Evolutionary conservation across 1,140 invertebrate genomes (phyloP).

Genomic region (Drosophila malerkotliana): DNA sequence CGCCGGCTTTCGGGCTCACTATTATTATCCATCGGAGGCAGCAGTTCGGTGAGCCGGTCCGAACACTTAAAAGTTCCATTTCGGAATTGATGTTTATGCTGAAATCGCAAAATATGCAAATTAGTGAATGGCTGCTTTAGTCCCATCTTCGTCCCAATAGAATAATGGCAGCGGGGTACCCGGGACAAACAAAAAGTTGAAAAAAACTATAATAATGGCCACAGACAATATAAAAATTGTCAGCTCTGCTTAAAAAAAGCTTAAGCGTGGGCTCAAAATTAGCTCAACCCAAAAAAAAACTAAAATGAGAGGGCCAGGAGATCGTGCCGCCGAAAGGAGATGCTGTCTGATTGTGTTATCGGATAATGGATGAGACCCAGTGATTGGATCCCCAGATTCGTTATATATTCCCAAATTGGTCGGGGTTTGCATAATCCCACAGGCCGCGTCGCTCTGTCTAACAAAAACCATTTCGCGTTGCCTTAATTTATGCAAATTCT

Average conservation of each 20-base stretch:
- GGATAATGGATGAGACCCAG: slow-evolving; percentile 24
- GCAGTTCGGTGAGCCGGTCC: slow-evolving; percentile 64
- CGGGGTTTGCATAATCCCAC: slow-evolving; percentile 45
- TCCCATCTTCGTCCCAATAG: slow-evolving; percentile 45
- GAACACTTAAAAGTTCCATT: slow-evolving; percentile 81
- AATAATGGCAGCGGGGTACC: slow-evolving; percentile 33
- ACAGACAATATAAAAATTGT: slow-evolving; percentile 53
- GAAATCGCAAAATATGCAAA: slow-evolving; percentile 77
- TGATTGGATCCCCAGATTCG: slow-evolving; percentile 10
- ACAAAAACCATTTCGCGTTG: slow-evolving; percentile 60
- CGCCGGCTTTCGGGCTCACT: slow-evolving; percentile 12
- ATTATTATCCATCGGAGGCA: slow-evolving; percentile 49
- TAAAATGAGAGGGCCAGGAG: slow-evolving; percentile 34
- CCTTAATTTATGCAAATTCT: slow-evolving; percentile 77
- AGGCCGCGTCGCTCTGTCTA: slow-evolving; percentile 75
- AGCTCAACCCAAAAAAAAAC: slow-evolving; percentile 57
- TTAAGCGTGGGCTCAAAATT: slow-evolving; percentile 52
- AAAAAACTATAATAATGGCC: slow-evolving; percentile 46
- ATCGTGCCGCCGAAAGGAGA: slow-evolving; percentile 32
- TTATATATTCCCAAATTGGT: slow-evolving; percentile 14
- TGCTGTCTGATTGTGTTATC: slow-evolving; percentile 12
- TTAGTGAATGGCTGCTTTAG: slow-evolving; percentile 73
- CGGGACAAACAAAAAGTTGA: slow-evolving; percentile 16
- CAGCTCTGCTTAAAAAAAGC: slow-evolving; percentile 35
- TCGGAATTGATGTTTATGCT: slow-evolving; percentile 74